Percentiles rank a stretch among this genome's conserved stretches.
These are phyloP conservation scores for Calcarius lapponicus DNA, from an alignment of 2,797 vertebrate genomes.

Conservation along the genomic window DNA sequence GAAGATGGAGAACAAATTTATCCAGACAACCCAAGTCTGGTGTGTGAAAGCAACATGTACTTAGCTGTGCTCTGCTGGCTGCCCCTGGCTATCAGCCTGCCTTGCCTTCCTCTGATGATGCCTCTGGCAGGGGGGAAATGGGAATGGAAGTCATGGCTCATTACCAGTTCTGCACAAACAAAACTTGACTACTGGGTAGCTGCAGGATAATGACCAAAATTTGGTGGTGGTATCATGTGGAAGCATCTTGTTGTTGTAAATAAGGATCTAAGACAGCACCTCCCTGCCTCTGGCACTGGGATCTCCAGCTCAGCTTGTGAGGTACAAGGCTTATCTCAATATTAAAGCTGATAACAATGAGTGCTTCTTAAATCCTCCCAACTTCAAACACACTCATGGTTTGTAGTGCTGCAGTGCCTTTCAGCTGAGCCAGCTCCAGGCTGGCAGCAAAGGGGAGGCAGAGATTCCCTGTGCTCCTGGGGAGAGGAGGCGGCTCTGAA, in stretches of 20 bases:
- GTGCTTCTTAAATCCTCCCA: not conserved
- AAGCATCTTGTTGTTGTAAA: not conserved
- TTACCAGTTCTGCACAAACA: not conserved
- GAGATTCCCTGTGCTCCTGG: not conserved
- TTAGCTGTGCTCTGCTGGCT: not conserved
- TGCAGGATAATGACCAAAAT: not conserved
- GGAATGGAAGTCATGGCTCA: not conserved
- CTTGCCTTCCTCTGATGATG: not conserved
- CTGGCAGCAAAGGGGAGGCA: not conserved
- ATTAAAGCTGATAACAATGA: not conserved
- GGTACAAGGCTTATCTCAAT: not conserved
- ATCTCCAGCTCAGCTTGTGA: not conserved
- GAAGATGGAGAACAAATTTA: not conserved
- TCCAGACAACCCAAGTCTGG: not conserved
- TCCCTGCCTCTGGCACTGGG: not conserved
- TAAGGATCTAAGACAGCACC: not conserved
- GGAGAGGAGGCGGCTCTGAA: not conserved
- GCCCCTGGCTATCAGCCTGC: not conserved
- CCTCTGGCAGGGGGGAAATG: not conserved
- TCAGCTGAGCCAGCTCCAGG: not conserved
- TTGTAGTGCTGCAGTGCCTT: not conserved
- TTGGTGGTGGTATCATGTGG: not conserved
- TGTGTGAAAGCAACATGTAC: not conserved
- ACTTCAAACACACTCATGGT: not conserved
- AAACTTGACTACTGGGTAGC: not conserved